Evolutionary conservation across 2,888 invertebrate species (phyloP).

Genomic region (Imbricaverruca yamaguchii): DNA sequence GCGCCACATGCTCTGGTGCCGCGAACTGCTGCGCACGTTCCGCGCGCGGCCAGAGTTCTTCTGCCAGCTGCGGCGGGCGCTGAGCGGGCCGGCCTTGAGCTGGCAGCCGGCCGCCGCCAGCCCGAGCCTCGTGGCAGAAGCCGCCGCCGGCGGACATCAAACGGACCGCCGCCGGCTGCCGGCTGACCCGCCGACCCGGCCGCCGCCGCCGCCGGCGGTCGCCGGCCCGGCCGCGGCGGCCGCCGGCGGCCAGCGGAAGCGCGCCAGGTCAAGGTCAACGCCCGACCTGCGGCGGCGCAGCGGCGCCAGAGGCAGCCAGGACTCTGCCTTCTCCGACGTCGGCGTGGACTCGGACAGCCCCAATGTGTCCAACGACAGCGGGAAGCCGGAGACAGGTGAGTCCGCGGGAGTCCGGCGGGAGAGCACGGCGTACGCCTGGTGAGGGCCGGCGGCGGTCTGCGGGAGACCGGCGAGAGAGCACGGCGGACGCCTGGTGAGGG

Average conservation of each 20-base stretch:
- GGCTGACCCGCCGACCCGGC: not conserved
- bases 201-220: not conserved
- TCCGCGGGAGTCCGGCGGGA: not conserved
- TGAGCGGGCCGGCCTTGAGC: no score
- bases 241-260: not conserved
- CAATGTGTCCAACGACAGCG: constrained; percentile 3
- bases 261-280: constrained; percentile 9
- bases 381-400: not conserved
- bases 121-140: no score
- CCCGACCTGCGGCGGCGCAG: not conserved
- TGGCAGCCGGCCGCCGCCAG: no score
- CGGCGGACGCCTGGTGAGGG: no score
- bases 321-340: not conserved
- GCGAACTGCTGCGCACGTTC: constrained; percentile 56
- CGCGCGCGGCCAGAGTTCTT: constrained; percentile 68
- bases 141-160: no score
- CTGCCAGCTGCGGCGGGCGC: constrained; percentile 53
- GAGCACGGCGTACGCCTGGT: no score
- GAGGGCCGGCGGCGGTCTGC: no score
- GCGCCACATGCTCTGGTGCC: constrained; percentile 43
- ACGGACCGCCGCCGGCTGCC: not conserved
- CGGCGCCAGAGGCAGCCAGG: not conserved
- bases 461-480: no score
- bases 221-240: not conserved
- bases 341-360: not conserved